Base-by-base conservation (phyloP, 2,888 invertebrate genomes). In the Lycocerus yunnanus region DNA sequence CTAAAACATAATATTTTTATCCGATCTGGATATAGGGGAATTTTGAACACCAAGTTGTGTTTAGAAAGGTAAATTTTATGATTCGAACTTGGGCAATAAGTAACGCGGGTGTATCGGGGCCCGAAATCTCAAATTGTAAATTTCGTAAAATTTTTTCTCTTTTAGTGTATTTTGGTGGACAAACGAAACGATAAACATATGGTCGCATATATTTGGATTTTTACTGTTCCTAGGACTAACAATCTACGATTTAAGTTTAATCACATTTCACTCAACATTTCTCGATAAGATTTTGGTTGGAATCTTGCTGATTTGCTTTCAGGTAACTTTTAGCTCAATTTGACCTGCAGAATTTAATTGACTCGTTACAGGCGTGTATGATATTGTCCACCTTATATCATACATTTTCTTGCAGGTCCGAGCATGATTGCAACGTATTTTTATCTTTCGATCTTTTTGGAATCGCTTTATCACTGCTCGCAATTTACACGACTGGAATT, bases 171-270 rank as follows among this genome's bases (percentile, higher is more conserved):
- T 98, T 88, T 95, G 96, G 93, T 96, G 97, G 96, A 97, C 96
- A 72, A 98, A 98, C 86, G 98, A 98, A 88, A 98, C 97, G 0
- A 92, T 98, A 85, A 98, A 98, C 85, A 97, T 98, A 84, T 98
- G 98, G 98, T 96, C 96, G 65, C 98, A 98, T 86, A 89, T 98
- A 83, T 94, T 95, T 82, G 95, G 95, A 10, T 94, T 94, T 89
- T 90, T 94, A 86, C 88, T 97, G 70, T 95, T 98, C 84, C 88
- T 95, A 75, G 93, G 93, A 68, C 88, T 97, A 80, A 95, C 96
- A 16, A 89, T 97, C 75, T 94, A 96, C 82, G 97, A 97, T 85
- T 89, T 95, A 83, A 92, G 91, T 81, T 90, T 97, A 82, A 90
- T 95, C 78, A 93, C 93, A 84, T 92, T 92, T 77, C 93, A 94